Conservation (phyloP, 1,140 invertebrate genomes). For the Holotrichia oblita region DNA sequence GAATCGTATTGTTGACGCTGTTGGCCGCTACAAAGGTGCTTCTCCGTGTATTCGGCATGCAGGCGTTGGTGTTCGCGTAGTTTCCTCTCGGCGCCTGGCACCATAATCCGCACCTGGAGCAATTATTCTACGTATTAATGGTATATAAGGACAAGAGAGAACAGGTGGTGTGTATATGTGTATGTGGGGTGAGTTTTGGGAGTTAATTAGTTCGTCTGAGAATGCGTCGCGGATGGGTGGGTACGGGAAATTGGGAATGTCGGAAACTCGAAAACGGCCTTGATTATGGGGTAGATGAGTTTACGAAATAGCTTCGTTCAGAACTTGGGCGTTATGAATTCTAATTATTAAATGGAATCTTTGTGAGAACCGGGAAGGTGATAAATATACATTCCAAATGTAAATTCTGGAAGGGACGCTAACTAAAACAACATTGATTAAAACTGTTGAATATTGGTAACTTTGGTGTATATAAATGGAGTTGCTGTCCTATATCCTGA, state of each 20-base stretch:
- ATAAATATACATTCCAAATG: neutral
- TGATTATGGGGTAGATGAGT: conserved; percentile 29
- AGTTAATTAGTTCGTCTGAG: conserved; percentile 33
- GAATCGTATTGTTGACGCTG: conserved; percentile 52
- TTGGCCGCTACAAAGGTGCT: conserved; percentile 46
- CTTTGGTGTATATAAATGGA: neutral
- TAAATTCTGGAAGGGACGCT: neutral
- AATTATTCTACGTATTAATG: conserved; percentile 32
- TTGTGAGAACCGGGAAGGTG: conserved; percentile 5
- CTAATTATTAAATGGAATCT: conserved; percentile 28
- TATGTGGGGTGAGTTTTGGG: conserved; percentile 1
- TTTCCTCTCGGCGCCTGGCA: conserved; percentile 70
- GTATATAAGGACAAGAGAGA: conserved; percentile 33
- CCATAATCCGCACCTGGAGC: conserved; percentile 68
- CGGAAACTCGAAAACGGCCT: conserved; percentile 25
- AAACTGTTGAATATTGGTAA: neutral
- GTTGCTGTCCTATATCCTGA: neutral
- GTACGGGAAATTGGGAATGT: conserved; percentile 33
- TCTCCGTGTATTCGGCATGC: conserved; percentile 56
- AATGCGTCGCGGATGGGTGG: conserved; percentile 14
- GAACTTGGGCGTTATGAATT: conserved; percentile 17
- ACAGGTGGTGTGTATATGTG: conserved; percentile 9
- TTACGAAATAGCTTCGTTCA: conserved; percentile 17
- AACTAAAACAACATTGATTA: conserved; percentile 10
- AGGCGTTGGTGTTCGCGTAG: conserved; percentile 64